Conservation (phyloP, 1,140 invertebrate species). For the Drosophila lacteicornis region DNA sequence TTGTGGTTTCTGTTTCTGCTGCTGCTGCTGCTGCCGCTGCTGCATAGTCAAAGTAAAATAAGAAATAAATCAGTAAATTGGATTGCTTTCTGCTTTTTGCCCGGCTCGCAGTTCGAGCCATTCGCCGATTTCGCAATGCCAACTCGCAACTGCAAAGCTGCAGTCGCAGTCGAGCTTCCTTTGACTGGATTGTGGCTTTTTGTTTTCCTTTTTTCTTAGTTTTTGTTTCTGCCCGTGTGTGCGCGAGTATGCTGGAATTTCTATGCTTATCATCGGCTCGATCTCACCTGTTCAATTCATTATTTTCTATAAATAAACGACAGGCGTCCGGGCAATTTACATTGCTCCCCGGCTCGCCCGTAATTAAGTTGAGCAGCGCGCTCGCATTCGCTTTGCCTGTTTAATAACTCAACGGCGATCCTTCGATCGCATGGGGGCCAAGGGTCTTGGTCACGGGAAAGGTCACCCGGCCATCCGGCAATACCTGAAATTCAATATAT, state of each 20-base stretch:
- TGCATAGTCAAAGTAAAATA: slow-evolving; percentile 83
- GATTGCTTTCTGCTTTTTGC: slow-evolving; percentile 75
- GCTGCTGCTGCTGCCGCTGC: slow-evolving; percentile 45
- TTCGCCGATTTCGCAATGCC: slow-evolving; percentile 69
- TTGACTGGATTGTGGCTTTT: slow-evolving; percentile 25
- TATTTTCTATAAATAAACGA: slow-evolving; percentile 83
- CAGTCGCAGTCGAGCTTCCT: slow-evolving; percentile 44
- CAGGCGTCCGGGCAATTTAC: slow-evolving; percentile 70
- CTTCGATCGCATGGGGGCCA: slow-evolving; percentile 13
- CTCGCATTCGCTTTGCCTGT: slow-evolving; percentile 30
- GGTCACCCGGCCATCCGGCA: slow-evolving; percentile 51
- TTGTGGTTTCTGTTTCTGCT: slow-evolving; percentile 63
- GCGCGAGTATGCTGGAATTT: slow-evolving; percentile 75
- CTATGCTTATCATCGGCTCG: slow-evolving; percentile 79
- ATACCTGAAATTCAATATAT: slow-evolving; percentile 78
- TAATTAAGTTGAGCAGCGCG: slow-evolving; percentile 74
- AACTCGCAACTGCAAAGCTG: slow-evolving; percentile 49
- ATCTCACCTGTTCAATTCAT: slow-evolving; percentile 83
- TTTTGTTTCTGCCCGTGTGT: slow-evolving; percentile 26
- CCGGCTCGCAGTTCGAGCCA: slow-evolving; percentile 46
- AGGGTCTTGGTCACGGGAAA: slow-evolving; percentile 40
- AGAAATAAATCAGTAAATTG: slow-evolving; percentile 84
- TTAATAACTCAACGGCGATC: slow-evolving; percentile 39
- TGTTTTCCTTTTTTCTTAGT: slow-evolving; percentile 3
- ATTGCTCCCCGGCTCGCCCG: slow-evolving; percentile 49